Percentiles rank a stretch among this genome's conserved stretches.
Evolutionary conservation across 1,140 invertebrate genomes (phyloP).

Genomic region (Planococcus citri): DNA sequence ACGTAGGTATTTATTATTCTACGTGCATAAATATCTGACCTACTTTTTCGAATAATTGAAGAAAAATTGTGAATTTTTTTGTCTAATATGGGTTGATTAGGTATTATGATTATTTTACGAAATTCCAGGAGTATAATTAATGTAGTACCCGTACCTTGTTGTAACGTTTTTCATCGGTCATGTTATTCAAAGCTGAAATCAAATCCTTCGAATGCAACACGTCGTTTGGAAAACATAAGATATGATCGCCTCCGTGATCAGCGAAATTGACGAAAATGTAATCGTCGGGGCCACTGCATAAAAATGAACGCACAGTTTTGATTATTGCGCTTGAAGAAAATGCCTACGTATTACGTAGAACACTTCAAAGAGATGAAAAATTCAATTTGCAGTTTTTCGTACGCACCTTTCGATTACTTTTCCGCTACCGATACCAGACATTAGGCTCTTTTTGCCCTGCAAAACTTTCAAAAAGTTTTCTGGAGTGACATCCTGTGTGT

Average conservation of each 20-base stretch:
- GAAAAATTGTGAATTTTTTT: too few relatives aligned
- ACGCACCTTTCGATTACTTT: conserved; percentile 24
- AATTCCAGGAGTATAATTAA: too few relatives aligned
- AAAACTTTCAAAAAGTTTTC: conserved; percentile 23
- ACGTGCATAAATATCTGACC: too few relatives aligned
- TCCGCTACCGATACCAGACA: conserved; percentile 21
- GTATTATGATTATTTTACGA: too few relatives aligned
- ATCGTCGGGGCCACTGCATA: conserved; percentile 42
- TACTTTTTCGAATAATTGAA: too few relatives aligned
- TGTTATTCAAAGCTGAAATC: conserved; percentile 35
- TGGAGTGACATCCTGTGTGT: conserved; percentile 22
- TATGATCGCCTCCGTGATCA: conserved; percentile 48
- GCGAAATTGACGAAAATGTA: conserved; percentile 50
- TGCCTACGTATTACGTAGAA: too few relatives aligned
- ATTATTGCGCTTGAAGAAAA: too few relatives aligned
- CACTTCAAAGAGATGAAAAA: too few relatives aligned
- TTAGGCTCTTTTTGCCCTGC: conserved; percentile 23
- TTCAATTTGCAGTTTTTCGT: too few relatives aligned
- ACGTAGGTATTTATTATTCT: too few relatives aligned
- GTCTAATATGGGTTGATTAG: too few relatives aligned
- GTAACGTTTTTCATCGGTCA: conserved; percentile 31
- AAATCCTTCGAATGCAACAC: conserved; percentile 29
- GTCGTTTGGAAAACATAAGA: conserved; percentile 42
- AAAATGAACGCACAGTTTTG: not conserved
- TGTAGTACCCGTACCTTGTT: too few relatives aligned